These are phyloP conservation scores for Diarsia brunnea DNA, from an alignment of 2,888 invertebrate genomes.

Conservation along the genomic window DNA sequence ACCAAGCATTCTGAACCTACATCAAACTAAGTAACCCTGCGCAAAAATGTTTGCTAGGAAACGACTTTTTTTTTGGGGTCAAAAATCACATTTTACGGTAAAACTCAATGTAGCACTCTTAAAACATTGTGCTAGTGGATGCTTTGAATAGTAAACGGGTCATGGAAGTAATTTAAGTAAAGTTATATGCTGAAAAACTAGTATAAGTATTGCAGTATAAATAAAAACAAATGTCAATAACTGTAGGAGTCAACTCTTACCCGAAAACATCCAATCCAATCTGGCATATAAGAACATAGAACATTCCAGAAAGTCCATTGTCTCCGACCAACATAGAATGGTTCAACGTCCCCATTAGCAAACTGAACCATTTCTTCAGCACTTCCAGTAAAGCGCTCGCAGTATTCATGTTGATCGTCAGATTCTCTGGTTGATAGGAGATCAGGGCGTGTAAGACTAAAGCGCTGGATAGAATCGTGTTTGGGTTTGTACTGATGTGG, in stretches of 20 bases:
- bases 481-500: constrained; percentile 75
- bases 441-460: constrained; percentile 83
- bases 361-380: constrained; percentile 79
- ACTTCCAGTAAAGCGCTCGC: constrained; percentile 77
- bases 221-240: background rate
- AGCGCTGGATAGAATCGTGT: constrained; percentile 80
- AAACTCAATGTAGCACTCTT: too few relatives aligned
- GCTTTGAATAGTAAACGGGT: too few relatives aligned
- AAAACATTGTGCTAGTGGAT: too few relatives aligned
- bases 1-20: too few relatives aligned
- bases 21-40: too few relatives aligned
- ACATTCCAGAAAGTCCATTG: constrained; percentile 74
- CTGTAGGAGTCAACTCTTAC: constrained; percentile 67
- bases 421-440: constrained; percentile 81
- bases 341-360: constrained; percentile 79
- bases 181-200: too few relatives aligned
- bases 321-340: constrained; percentile 79
- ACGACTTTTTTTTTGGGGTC: too few relatives aligned
- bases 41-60: too few relatives aligned
- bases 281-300: constrained; percentile 81
- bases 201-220: too few relatives aligned
- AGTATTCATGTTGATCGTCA: constrained; percentile 74
- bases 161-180: too few relatives aligned
- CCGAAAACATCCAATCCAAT: constrained; percentile 79
- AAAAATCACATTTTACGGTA: too few relatives aligned